Base-by-base conservation (phyloP, 2,888 invertebrate species). In the Anagyrus pseudococci region DNA sequence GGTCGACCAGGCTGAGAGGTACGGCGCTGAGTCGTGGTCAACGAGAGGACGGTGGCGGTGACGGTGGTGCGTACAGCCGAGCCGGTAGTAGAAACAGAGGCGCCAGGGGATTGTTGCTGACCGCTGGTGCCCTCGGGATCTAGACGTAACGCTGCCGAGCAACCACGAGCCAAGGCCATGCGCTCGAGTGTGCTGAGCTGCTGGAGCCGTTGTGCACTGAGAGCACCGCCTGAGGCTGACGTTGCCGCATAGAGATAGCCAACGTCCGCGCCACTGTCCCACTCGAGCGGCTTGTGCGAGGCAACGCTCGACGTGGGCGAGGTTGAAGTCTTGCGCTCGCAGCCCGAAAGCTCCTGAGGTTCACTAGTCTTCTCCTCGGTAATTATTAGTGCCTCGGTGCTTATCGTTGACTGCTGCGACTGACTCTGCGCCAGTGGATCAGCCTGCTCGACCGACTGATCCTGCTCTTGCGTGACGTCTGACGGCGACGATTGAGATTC, bases 231-330 rank as follows among this genome's bases (percentile, higher is more conserved):
- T 13, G 15, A 23, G n/a, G 25, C 7, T 56, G 53, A n/a, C 8
- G 73, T 69, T 13, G 68, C 47, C 68, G 85, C 84, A 70, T 88
- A 86, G 29, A 81, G 85, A 78, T 93, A 94, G 0, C 94, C 94
- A 47, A 94, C 91, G 82, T 94, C 94, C 0, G 91, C 94, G 23
- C 93, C 87, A 40, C 91, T 93, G 77, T 94, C 94, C 94, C 94
- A 94, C 82, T 94, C 94, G 2, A 94, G 81, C 67, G 89, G 90
- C 55, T 89, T 86, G 73, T 87, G 88, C 0, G 91, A 90, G 54
- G 90, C 87, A 0, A 89, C 81, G 74, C 90, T 90, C 67, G 92
- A 92, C 19, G 91, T 87, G 1, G 93, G 92, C 6, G 92, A 90
- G 23, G 84, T 76, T n/a, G 80, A 79, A 61, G 83, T 81, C 67